phyloP scores from a whole-genome alignment of 2,888 invertebrate genomes.

The Pammene fasciana region DNA sequence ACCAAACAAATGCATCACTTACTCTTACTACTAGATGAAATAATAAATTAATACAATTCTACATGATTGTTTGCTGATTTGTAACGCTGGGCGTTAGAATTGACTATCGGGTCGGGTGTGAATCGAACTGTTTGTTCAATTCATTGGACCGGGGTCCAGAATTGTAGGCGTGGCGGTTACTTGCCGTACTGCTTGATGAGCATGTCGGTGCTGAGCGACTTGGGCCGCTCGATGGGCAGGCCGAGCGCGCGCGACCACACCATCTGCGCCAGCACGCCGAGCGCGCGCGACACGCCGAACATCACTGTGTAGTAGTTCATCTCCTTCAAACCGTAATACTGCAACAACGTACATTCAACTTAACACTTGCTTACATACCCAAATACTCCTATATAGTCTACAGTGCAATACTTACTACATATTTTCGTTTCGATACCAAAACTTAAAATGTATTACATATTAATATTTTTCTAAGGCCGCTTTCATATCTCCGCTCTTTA shows the following conservation, averaged over 20 bases:
- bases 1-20: conserved; percentile 57
- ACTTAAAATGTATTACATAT: too few relatives aligned
- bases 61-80: conserved; percentile 32
- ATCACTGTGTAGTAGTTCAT: conserved; percentile 97
- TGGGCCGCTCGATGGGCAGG: conserved; percentile 93
- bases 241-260: conserved; percentile 95
- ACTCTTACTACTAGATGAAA: conserved; percentile 52
- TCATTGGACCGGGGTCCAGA: conserved; percentile 17
- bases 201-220: conserved; percentile 90
- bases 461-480: too few relatives aligned
- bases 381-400: too few relatives aligned
- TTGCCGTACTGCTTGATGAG: conserved; percentile 77
- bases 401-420: too few relatives aligned
- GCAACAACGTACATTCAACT: conserved; percentile 47
- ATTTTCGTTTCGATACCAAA: too few relatives aligned
- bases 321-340: conserved; percentile 95
- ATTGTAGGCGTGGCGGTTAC: conserved; percentile 52
- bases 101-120: conserved; percentile 60
- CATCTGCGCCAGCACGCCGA: conserved; percentile 92
- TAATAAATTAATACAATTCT: conserved; percentile 41
- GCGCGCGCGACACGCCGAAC: conserved; percentile 95
- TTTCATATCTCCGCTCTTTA: too few relatives aligned
- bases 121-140: conserved; percentile 53
- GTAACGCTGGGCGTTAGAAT: conserved; percentile 44
- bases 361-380: background rate